These are phyloP conservation scores for Umimayanthus kanabou DNA, from an alignment of 92 coral and sea anemone genomes.

Conservation along the genomic window DNA sequence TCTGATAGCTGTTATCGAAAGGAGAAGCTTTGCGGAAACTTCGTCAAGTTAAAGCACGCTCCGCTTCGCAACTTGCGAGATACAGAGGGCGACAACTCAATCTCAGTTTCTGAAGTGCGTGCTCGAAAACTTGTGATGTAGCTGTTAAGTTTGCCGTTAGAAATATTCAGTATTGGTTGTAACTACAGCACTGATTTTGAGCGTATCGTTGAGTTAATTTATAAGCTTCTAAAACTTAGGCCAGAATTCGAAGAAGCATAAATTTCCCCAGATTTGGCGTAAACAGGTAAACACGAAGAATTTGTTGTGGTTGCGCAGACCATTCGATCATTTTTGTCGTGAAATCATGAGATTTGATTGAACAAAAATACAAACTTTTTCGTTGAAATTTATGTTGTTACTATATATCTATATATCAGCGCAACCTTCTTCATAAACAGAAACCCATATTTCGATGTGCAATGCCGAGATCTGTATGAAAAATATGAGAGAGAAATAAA, in stretches of 20 bases:
- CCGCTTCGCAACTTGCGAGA: conserved; percentile 19
- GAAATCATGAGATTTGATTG: conserved; percentile 27
- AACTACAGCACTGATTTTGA: not conserved
- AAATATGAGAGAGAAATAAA: not conserved
- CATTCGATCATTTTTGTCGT: not conserved
- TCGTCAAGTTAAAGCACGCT: conserved; percentile 22
- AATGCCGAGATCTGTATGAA: not conserved
- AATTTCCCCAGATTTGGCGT: not conserved
- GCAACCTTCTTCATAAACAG: not conserved
- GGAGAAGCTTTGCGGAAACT: not conserved
- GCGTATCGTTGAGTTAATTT: not conserved
- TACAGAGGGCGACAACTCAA: not conserved
- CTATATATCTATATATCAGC: too few relatives aligned
- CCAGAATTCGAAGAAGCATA: not conserved
- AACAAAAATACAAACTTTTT: not conserved
- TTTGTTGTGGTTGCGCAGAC: not conserved
- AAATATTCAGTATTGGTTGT: not conserved
- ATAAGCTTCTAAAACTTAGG: not conserved
- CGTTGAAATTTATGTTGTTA: not conserved
- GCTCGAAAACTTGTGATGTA: not conserved
- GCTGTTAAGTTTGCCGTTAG: not conserved
- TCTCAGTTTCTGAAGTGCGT: not conserved
- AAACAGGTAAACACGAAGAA: conserved; percentile 34
- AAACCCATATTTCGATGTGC: not conserved
- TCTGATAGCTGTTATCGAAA: not conserved